These are phyloP conservation scores for Acropternis orthonyx DNA, from an alignment of 2,797 vertebrate genomes.

Conservation along the genomic window DNA sequence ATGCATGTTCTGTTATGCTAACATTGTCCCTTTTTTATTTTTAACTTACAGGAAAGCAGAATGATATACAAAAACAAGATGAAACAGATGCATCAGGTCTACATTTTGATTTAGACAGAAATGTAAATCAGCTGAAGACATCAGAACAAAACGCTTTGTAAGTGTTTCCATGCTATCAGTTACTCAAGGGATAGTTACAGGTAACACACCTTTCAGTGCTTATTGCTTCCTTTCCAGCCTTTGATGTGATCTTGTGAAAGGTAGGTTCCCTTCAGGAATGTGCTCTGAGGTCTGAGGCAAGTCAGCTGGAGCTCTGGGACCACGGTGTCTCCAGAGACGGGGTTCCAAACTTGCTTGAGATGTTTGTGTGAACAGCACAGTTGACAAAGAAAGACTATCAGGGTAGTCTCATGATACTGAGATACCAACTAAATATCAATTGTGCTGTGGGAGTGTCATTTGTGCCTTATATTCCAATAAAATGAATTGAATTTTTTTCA, in stretches of 20 bases:
- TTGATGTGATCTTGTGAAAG: conserved; percentile 11
- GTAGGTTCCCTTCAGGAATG: neutral
- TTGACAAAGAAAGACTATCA: neutral
- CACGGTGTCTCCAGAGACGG: accelerated
- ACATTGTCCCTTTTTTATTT: neutral
- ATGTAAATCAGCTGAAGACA: conserved; percentile 26
- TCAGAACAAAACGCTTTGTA: neutral
- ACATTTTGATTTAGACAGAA: conserved; percentile 2
- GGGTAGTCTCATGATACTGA: neutral
- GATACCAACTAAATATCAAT: neutral
- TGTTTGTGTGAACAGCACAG: neutral
- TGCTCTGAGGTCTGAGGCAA: neutral
- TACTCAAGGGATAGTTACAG: neutral
- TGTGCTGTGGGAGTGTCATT: neutral
- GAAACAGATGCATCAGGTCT: conserved; percentile 19
- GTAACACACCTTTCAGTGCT: neutral
- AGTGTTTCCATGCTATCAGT: neutral
- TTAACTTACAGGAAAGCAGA: conserved; percentile 23
- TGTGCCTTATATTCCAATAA: neutral
- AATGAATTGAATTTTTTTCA: neutral
- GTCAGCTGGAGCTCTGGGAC: neutral
- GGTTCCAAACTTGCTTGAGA: neutral
- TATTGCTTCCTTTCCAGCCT: neutral
- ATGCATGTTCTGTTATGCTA: neutral
- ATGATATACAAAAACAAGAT: neutral